phyloP scores from a whole-genome alignment of 2,888 invertebrate genomes.

The Nephrotoma appendiculata region DNA sequence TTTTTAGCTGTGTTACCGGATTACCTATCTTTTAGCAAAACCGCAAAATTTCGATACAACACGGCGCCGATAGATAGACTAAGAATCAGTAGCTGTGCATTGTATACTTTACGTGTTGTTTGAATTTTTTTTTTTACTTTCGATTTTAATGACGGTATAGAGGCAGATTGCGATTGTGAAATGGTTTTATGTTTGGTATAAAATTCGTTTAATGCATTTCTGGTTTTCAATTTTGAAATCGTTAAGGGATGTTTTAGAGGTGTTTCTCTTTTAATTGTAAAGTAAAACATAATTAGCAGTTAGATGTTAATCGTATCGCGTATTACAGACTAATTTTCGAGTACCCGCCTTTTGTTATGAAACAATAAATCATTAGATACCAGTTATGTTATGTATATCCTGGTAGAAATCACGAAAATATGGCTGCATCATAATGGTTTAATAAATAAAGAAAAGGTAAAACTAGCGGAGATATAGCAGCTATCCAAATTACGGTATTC shows the following conservation, averaged over 20 bases:
- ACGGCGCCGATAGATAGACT: neutral
- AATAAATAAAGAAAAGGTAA: too few species aligned
- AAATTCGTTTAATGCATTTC: neutral
- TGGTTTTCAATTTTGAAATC: neutral
- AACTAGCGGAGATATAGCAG: too few species aligned
- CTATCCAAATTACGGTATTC: too few species aligned
- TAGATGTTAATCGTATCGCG: neutral
- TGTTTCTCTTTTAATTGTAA: neutral
- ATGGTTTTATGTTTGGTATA: neutral
- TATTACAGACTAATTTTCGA: neutral
- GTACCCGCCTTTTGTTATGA: neutral
- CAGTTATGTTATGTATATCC: too few species aligned
- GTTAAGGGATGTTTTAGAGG: neutral
- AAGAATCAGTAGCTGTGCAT: neutral
- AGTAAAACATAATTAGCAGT: neutral
- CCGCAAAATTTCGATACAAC: neutral
- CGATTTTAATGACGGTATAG: neutral
- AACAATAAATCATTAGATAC: too few species aligned
- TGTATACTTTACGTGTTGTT: neutral
- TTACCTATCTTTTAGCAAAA: neutral
- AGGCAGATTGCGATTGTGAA: neutral
- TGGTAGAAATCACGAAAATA: too few species aligned
- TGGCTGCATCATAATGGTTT: too few species aligned
- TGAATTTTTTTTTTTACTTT: neutral
- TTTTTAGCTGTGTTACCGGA: neutral